Base-by-base conservation (phyloP, 2,888 invertebrate genomes). In the Melinaea menophilus region DNA sequence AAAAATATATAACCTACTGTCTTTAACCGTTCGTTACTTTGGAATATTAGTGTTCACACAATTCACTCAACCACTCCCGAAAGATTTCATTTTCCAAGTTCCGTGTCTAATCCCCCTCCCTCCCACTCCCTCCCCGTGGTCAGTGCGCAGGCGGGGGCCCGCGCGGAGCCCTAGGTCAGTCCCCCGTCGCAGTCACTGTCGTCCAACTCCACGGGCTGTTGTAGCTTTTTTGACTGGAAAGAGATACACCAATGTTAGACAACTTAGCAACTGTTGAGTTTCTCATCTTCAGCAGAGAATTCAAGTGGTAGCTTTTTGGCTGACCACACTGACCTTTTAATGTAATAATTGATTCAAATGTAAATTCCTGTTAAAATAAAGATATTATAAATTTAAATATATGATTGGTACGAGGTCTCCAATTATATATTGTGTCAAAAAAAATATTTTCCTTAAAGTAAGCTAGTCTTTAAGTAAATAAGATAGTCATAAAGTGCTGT, bases 151-250 rank as follows among this genome's bases (percentile, higher is more conserved):
- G 87, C 81, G 84, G 78, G 64, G 84, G 87, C 86, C 86, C 88
- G 81, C 91, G 88, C 92, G 92, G 92, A 80, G 92, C 83, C 76
- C 85, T 79, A 78, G 92, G 93, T 93, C 93, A 93, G 92, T 93
- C 93, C 48, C 93, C 93, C 68, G 92, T 92, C 61, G 93, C 93
- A 0, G 93, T 92, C 79, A 93, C 92, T 69, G 92, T 92, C 72
- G 93, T 92, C 93, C 93, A 93, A 84, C 90, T 92, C 93, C 93
- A 93, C 59, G 92, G 92, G 79, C 90, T 92, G 79, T 86, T 88
- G 89, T 92, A 92, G 76, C 88, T 88, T 80, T 93, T 93, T 78
- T 93, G 92, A 76, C 93, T 93, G 92, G 59, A 88, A 88, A 81
- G 69, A 70, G 55, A 66, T 59, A 63, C 31, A 56, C 12, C 11